Evolutionary conservation across 2,113 vertebrate species (phyloP).

Genomic region (Brachypteracias leptosomus): DNA sequence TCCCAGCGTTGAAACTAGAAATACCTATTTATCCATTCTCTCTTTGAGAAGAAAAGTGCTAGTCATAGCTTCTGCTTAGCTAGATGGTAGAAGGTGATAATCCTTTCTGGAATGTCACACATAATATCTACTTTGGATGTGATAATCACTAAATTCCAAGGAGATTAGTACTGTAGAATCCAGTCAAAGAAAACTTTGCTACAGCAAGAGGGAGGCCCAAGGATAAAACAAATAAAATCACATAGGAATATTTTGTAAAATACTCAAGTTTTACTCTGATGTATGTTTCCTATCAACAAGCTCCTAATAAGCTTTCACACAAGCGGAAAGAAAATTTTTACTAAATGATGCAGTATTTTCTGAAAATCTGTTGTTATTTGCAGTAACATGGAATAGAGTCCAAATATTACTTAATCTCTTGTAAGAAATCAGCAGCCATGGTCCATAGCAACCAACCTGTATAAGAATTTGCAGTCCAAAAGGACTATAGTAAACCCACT

Average conservation of each 20-base stretch:
- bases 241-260: background rate
- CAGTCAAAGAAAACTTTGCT: background rate
- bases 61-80: background rate
- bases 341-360: background rate
- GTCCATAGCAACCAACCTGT: background rate
- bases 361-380: background rate
- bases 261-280: background rate
- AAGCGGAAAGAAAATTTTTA: background rate
- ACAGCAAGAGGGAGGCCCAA: background rate
- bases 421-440: background rate
- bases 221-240: background rate
- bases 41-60: background rate
- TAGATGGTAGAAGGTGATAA: background rate
- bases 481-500: background rate
- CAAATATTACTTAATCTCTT: background rate
- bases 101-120: background rate
- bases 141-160: conserved; percentile 3
- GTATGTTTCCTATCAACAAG: background rate
- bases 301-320: background rate
- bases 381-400: background rate
- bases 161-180: background rate
- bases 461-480: background rate
- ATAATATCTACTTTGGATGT: background rate
- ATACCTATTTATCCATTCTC: background rate
- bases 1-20: background rate